A percentile compares a stretch with the other conserved stretches of the same genome.
phyloP scores from a whole-genome alignment of 2,797 vertebrate genomes.

The Poeciliopsis paucimaculata region DNA sequence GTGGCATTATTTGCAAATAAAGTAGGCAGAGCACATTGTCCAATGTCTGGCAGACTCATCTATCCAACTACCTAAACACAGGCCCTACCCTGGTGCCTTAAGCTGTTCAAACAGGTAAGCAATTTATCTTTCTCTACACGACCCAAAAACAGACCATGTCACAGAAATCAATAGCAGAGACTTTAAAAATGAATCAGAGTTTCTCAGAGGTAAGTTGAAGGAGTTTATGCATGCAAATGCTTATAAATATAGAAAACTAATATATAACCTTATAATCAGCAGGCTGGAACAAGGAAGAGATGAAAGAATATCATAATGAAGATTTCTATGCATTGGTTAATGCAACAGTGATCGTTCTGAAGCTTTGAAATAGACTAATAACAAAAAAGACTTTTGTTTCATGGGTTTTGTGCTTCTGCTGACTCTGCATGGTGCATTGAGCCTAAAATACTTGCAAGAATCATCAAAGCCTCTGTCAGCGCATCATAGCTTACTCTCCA shows the following conservation, averaged over 20 bases:
- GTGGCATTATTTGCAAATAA: conserved; percentile 39
- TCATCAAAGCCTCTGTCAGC: conserved; percentile 28
- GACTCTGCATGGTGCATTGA: conserved; percentile 21
- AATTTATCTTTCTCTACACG: conserved; percentile 24
- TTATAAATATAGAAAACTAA: background rate
- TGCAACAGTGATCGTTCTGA: conserved; percentile 10
- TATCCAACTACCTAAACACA: conserved; percentile 25
- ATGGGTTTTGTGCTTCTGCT: conserved; percentile 20
- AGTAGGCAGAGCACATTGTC: conserved; percentile 40
- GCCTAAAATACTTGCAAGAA: conserved; percentile 45
- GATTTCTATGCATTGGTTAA: background rate
- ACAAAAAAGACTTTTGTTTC: background rate
- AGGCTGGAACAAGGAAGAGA: conserved; percentile 3
- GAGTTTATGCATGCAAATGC: background rate
- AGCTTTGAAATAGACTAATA: conserved; percentile 8
- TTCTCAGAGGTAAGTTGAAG: background rate
- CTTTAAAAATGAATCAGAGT: background rate
- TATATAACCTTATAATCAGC: background rate
- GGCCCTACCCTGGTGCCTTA: conserved; percentile 21
- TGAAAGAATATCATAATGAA: background rate
- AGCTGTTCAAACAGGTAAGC: conserved; percentile 7
- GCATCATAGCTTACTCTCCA: too few species aligned
- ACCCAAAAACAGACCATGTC: conserved; percentile 14
- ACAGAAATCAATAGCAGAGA: conserved; percentile 16
- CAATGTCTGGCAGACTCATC: conserved; percentile 43